phyloP scores from a whole-genome alignment of 2,797 vertebrate genomes.

The Carcharodon carcharias region DNA sequence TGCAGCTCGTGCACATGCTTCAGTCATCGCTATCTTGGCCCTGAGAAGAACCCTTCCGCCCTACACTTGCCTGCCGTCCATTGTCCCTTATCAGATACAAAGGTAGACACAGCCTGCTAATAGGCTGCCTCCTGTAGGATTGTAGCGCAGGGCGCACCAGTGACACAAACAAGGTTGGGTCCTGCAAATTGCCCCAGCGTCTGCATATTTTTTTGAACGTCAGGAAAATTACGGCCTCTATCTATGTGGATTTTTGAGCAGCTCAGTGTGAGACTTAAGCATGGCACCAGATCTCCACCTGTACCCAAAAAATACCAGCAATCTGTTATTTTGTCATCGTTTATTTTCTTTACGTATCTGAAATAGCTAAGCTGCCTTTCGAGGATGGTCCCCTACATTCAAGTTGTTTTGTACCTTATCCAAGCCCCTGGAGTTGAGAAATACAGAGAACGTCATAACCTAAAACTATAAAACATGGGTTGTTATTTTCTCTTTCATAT shows the following conservation, averaged over 20 bases:
- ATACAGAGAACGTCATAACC: background rate
- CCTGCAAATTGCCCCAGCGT: background rate
- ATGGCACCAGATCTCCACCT: background rate
- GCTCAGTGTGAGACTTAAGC: background rate
- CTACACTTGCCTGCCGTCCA: no score
- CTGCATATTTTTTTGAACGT: background rate
- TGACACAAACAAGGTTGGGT: background rate
- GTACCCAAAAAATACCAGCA: background rate
- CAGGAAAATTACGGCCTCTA: background rate
- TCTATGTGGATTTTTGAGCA: background rate
- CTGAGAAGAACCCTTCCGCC: no score
- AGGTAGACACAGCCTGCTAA: no score
- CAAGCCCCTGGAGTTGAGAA: background rate
- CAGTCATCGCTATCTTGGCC: no score
- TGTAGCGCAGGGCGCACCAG: no score
- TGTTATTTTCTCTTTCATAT: background rate
- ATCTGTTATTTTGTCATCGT: background rate
- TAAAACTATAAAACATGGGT: background rate
- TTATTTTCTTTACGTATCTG: background rate
- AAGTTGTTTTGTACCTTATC: background rate
- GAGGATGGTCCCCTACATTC: background rate
- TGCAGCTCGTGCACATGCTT: no score
- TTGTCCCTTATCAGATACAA: background rate
- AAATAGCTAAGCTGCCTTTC: background rate
- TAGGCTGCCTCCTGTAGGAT: no score